A percentile compares a stretch with the other conserved stretches of the same genome.
phyloP scores from a whole-genome alignment of 2,113 vertebrate species.

The Spheniscus mendiculus region DNA sequence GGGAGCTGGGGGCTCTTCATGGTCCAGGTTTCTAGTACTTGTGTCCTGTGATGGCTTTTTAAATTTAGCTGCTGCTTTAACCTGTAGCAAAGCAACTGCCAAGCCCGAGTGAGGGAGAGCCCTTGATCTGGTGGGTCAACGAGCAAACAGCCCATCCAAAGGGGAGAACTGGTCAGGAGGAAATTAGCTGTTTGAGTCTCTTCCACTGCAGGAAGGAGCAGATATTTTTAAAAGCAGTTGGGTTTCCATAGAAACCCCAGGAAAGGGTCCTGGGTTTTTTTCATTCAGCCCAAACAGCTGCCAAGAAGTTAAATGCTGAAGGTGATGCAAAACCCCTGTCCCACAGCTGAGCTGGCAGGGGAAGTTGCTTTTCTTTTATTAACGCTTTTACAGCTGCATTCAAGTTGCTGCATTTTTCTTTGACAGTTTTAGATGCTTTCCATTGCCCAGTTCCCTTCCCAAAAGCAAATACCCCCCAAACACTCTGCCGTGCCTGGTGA shows the following conservation, averaged over 20 bases:
- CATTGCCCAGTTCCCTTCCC: neutral
- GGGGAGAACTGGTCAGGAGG: neutral
- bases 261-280: neutral
- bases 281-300: neutral
- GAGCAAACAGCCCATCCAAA: neutral
- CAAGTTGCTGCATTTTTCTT: neutral
- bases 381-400: neutral
- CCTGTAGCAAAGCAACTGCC: neutral
- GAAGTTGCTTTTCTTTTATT: neutral
- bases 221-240: conserved; percentile 16
- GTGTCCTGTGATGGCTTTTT: neutral
- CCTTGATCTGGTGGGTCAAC: neutral
- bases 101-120: fast-evolving
- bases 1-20: neutral
- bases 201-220: neutral
- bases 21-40: neutral
- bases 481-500: neutral
- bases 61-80: neutral
- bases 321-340: neutral
- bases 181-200: neutral
- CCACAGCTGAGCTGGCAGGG: neutral
- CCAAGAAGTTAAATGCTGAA: neutral
- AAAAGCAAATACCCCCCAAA: neutral
- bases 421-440: neutral
- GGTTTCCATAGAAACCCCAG: conserved; percentile 38